A percentile compares a stretch with the other conserved stretches of the same genome.
Evolutionary conservation across 2,113 vertebrate genomes (phyloP).

Genomic region (Fukomys damarensis): DNA sequence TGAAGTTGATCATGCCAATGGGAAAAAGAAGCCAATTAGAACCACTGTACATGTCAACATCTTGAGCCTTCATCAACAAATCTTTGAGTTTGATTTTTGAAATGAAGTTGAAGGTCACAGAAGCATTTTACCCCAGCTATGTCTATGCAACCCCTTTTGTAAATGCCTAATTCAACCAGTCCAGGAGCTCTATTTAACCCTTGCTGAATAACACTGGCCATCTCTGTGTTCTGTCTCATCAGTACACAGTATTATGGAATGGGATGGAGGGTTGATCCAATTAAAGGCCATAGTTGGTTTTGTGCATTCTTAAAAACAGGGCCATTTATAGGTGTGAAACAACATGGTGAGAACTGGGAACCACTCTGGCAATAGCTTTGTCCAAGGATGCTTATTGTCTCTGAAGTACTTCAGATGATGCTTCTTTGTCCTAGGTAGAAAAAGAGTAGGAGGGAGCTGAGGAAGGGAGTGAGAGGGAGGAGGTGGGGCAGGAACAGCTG

Average conservation of each 20-base stretch:
- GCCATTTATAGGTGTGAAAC: background rate
- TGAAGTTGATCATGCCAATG: background rate
- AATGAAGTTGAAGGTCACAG: slow-evolving; percentile 1
- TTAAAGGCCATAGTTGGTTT: background rate
- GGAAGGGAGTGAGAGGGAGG: background rate
- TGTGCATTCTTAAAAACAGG: background rate
- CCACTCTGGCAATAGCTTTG: background rate
- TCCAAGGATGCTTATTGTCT: background rate
- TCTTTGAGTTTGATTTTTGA: slow-evolving; percentile 11
- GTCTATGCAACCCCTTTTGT: background rate
- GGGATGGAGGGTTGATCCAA: background rate
- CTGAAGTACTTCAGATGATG: background rate
- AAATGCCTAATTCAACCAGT: slow-evolving; percentile 6
- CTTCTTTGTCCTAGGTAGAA: background rate
- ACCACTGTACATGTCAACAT: background rate
- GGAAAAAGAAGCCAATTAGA: background rate
- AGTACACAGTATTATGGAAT: background rate
- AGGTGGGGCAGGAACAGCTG: slow-evolving; percentile 53
- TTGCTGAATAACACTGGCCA: background rate
- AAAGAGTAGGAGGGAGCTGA: background rate
- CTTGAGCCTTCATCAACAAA: background rate
- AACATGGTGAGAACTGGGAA: background rate
- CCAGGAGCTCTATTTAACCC: background rate
- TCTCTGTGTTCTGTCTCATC: background rate
- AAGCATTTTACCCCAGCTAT: background rate